phyloP scores from a whole-genome alignment of 2,888 invertebrate species.

The Hecatera dysodea region DNA sequence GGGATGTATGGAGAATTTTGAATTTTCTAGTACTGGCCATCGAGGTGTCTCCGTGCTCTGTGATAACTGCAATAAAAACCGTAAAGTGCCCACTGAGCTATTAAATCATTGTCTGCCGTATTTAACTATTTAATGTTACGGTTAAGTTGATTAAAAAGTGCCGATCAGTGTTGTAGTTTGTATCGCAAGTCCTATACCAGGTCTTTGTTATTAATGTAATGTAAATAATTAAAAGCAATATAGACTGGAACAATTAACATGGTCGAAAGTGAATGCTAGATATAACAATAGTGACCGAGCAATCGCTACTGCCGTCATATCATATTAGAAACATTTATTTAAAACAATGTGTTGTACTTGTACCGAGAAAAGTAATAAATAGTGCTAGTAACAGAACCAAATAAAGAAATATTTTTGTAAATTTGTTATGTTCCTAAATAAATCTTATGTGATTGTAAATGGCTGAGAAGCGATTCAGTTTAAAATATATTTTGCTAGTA shows the following conservation, averaged over 20 bases:
- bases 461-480: conserved; percentile 66
- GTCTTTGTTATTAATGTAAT: conserved; percentile 51
- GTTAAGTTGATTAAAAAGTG: conserved; percentile 57
- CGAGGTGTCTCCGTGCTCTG: neutral
- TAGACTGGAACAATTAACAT: conserved; percentile 60
- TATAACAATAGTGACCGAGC: conserved; percentile 41
- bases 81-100: conserved; percentile 61
- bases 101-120: conserved; percentile 54
- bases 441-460: conserved; percentile 69
- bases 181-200: conserved; percentile 44
- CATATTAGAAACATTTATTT: conserved; percentile 52
- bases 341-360: conserved; percentile 54
- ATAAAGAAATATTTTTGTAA: conserved; percentile 83
- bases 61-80: conserved; percentile 28
- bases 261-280: conserved; percentile 41
- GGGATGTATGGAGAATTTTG: neutral
- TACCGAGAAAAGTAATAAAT: conserved; percentile 60
- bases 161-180: conserved; percentile 54
- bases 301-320: conserved; percentile 60
- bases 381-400: conserved; percentile 79
- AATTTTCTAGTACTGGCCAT: neutral
- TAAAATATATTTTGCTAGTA: conserved; percentile 64
- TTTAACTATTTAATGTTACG: conserved; percentile 45
- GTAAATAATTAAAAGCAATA: conserved; percentile 63
- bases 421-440: conserved; percentile 82